Percentiles rank a stretch among this genome's conserved stretches.
These are phyloP conservation scores for Australoheros facetus DNA, from an alignment of 2,797 vertebrate genomes.

Conservation along the genomic window DNA sequence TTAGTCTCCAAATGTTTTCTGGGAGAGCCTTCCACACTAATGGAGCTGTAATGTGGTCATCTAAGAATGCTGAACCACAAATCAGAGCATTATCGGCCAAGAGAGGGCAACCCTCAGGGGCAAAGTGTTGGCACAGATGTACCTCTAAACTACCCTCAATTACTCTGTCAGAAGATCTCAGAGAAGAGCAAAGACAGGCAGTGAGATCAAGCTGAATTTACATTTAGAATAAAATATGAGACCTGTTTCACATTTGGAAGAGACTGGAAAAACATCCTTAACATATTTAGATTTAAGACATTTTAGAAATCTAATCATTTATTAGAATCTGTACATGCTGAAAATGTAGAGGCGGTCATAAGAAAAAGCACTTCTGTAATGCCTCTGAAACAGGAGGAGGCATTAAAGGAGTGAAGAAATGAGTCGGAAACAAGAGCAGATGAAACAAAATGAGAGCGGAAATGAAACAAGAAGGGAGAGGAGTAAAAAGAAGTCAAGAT, in stretches of 20 bases:
- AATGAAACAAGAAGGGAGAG: neutral
- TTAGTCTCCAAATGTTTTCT: constrained; percentile 25
- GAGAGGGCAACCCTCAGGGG: constrained; percentile 11
- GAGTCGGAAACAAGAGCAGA: neutral
- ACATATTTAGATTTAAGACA: neutral
- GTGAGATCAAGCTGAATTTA: neutral
- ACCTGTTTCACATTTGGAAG: neutral
- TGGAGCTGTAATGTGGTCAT: constrained; percentile 54
- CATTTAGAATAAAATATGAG: neutral
- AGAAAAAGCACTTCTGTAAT: neutral
- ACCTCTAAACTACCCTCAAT: constrained; percentile 18
- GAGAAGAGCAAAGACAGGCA: neutral
- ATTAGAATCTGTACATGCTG: neutral
- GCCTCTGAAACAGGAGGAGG: neutral
- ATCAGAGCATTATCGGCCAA: constrained; percentile 13
- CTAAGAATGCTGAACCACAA: constrained; percentile 18
- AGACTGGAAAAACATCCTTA: neutral
- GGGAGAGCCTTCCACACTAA: constrained; percentile 48
- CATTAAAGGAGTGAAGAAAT: neutral
- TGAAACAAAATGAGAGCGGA: too few species aligned
- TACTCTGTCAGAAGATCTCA: constrained; percentile 3
- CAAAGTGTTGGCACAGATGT: constrained; percentile 38
- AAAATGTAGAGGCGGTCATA: neutral
- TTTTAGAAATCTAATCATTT: neutral
- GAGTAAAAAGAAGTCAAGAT: neutral